Conservation (phyloP, 2,797 vertebrate species). For the Pseudomugil tenellus region DNA sequence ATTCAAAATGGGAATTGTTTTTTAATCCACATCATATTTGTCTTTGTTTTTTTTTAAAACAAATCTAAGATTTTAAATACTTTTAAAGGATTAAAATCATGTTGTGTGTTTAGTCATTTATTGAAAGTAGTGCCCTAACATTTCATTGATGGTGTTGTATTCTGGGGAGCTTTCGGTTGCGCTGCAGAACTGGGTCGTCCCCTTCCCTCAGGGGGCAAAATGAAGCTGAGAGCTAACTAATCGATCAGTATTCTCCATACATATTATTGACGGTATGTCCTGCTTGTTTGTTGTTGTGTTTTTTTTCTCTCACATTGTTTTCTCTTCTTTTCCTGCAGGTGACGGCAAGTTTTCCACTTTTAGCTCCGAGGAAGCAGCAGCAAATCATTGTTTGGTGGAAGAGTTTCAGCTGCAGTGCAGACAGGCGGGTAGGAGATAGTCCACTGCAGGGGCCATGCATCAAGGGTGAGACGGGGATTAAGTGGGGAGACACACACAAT, state of each 20-base stretch:
- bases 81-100: not conserved
- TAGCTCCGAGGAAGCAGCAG: conserved; percentile 8
- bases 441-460: conserved; percentile 65
- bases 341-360: conserved; percentile 6
- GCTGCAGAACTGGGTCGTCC: conserved; percentile 65
- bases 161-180: conserved; percentile 38
- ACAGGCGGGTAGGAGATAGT: conserved; percentile 5
- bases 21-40: not conserved
- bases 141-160: not conserved
- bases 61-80: not conserved
- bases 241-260: conserved; percentile 51
- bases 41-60: not conserved
- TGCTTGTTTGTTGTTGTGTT: not conserved
- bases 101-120: not conserved
- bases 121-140: not conserved
- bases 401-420: conserved; percentile 4
- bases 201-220: conserved; percentile 35
- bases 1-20: not conserved
- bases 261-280: conserved; percentile 43
- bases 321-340: conserved; percentile 19
- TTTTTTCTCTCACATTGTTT: not conserved
- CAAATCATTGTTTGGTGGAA: not conserved
- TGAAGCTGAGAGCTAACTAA: conserved; percentile 34
- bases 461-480: conserved; percentile 68
- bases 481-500: conserved; percentile 41